Evolutionary conservation across 2,113 vertebrate species (phyloP), one percentile per base, ranked within the genome.

Genomic region (Muntiacus reevesi): DNA sequence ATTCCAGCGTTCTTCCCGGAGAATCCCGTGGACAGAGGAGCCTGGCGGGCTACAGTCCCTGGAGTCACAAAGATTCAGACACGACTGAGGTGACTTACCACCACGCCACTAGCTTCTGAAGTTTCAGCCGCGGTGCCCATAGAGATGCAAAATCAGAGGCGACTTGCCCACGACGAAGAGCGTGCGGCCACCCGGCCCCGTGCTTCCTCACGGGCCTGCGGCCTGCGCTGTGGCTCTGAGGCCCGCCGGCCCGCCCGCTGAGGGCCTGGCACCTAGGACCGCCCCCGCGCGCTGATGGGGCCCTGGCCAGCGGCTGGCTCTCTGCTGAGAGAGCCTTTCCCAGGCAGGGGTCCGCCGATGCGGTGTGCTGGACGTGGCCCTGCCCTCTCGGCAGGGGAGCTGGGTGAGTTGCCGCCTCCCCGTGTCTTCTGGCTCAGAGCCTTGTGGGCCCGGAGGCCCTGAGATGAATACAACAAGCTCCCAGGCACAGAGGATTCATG

Each of bases 121-220:
- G 50, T 6, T 87, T 74, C 17, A 55, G 43, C 30, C 1, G 0
- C 62, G 8, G 43, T 36, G 60, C 10, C 16, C 50, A 40, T 27
- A 15, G n/a, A 89, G 88, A 11, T 27, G 60, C 25, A 33, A 67
- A 95, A 47, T 4, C n/a, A 54, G 95, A 64, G 28, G 9, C 3
- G 0, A 3, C 2, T 8, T 17, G 14, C 6, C 2, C 5, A 5
- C 33, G 2, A 12, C 1, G 3, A 55, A 52, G 8, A 55, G 60
- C 19, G 0, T 0, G 5, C 13, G 2, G 40, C 43, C 28, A 3
- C 55, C 27, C 16, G 33, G 33, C 52, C 36, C 8, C 23, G 2
- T 2, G 25, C 14, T 27, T 21, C 4, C 25, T 54, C 9, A 0
- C 43, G 33, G 74, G 14, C 2, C 28, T 23, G 64, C 19, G 12